Percentiles rank a stretch among this genome's conserved stretches.
phyloP scores from a whole-genome alignment of 2,888 invertebrate species.

The Apomyelois bistriatella region DNA sequence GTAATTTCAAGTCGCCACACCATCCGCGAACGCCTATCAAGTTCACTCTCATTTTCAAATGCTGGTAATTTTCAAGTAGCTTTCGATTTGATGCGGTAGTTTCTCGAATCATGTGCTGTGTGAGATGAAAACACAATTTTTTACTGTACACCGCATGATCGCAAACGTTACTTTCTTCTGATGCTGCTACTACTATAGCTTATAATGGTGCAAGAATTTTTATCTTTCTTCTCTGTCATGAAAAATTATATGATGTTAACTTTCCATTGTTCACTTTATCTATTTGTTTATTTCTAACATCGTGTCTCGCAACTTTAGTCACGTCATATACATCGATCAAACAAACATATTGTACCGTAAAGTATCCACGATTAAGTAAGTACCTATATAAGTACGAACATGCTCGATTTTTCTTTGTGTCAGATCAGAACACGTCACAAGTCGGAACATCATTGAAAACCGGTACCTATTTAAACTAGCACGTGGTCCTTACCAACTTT shows the following conservation, averaged over 20 bases:
- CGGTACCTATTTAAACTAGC: background rate
- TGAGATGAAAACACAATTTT: background rate
- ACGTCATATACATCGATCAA: background rate
- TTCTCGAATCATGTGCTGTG: background rate
- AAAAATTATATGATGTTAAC: too few relatives aligned
- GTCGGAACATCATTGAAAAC: background rate
- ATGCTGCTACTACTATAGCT: background rate
- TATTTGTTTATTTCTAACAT: background rate
- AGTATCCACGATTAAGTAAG: too few relatives aligned
- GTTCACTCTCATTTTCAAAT: constrained; percentile 20
- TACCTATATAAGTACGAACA: background rate
- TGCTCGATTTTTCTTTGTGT: background rate
- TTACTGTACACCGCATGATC: background rate
- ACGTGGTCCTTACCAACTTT: background rate
- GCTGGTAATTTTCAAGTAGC: constrained; percentile 6
- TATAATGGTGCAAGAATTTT: background rate
- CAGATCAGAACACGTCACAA: background rate
- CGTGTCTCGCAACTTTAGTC: background rate
- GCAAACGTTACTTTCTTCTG: background rate
- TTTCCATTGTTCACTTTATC: background rate
- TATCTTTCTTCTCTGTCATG: background rate
- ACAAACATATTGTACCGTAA: too few relatives aligned
- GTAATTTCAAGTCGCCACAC: constrained; percentile 29
- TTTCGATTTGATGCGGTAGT: constrained; percentile 5
- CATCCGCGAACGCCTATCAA: constrained; percentile 19